Conservation (phyloP, 2,797 vertebrate species). For the Uromys caudimaculatus region DNA sequence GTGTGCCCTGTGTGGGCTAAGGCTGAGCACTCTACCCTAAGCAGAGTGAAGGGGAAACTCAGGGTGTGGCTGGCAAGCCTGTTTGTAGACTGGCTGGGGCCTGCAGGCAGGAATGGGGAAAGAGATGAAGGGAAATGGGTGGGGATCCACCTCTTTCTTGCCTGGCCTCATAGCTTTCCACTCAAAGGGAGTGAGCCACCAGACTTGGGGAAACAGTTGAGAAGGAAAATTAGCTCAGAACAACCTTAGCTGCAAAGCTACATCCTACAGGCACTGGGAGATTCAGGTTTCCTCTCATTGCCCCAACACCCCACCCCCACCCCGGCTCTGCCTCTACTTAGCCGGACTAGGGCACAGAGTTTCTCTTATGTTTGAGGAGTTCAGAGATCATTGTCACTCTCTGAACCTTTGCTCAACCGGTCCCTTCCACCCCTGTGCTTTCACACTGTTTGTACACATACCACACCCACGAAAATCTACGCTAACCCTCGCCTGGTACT, state of each 20-base stretch:
- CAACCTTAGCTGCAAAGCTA: background rate
- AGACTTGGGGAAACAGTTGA: background rate
- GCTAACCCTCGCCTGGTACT: background rate
- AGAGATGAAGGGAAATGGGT: background rate
- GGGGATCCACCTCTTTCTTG: too few species aligned
- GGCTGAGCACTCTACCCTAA: background rate
- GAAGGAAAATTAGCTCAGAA: background rate
- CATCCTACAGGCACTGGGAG: background rate
- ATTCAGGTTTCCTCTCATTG: background rate
- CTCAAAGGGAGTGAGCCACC: background rate
- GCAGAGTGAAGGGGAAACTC: background rate
- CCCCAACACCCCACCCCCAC: background rate
- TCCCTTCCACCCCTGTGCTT: background rate
- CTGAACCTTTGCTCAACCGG: background rate
- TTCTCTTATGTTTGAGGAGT: background rate
- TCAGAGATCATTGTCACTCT: background rate
- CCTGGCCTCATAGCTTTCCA: background rate
- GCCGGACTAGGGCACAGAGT: background rate
- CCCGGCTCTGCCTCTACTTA: background rate
- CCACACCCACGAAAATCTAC: background rate
- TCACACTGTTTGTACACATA: background rate
- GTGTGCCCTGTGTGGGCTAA: background rate
- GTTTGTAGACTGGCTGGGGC: background rate
- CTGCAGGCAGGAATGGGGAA: background rate
- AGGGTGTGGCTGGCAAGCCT: constrained; percentile 15